Evolutionary conservation across 2,888 invertebrate species (phyloP).

Genomic region (Ophion ellenae): DNA sequence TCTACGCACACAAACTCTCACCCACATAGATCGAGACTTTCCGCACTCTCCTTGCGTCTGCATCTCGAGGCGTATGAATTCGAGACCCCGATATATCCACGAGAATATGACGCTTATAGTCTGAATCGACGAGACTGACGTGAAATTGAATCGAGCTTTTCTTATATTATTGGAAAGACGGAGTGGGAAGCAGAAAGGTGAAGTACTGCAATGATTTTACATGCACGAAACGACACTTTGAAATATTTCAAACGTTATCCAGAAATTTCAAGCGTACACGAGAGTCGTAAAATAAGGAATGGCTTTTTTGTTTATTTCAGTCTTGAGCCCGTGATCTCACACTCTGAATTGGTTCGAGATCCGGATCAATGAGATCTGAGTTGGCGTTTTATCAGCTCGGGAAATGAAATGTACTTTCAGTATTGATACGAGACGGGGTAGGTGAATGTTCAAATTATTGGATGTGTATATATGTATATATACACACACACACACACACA

Average conservation of each 20-base stretch:
- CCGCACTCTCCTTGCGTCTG: constrained; percentile 6
- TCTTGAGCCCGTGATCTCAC: neutral
- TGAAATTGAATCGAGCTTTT: constrained; percentile 9
- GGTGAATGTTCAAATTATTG: too few species aligned
- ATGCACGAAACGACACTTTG: neutral
- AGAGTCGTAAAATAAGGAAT: neutral
- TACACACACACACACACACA: too few species aligned
- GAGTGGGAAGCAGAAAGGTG: neutral
- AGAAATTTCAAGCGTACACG: neutral
- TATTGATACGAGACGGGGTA: too few species aligned
- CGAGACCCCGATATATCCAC: neutral
- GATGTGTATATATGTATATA: too few species aligned
- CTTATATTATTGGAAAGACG: constrained; percentile 2
- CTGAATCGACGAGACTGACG: constrained; percentile 19
- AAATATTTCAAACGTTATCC: neutral
- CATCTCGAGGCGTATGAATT: constrained; percentile 23
- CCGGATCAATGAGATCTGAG: neutral
- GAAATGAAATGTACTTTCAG: too few species aligned
- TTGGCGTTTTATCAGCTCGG: neutral
- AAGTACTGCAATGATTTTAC: neutral
- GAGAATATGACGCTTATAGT: constrained; percentile 40
- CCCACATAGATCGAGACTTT: constrained; percentile 42
- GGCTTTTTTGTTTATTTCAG: neutral
- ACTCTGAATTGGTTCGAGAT: neutral
- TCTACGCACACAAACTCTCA: neutral